phyloP scores from a whole-genome alignment of 1,140 invertebrate species.

The Drosophila sp. region DNA sequence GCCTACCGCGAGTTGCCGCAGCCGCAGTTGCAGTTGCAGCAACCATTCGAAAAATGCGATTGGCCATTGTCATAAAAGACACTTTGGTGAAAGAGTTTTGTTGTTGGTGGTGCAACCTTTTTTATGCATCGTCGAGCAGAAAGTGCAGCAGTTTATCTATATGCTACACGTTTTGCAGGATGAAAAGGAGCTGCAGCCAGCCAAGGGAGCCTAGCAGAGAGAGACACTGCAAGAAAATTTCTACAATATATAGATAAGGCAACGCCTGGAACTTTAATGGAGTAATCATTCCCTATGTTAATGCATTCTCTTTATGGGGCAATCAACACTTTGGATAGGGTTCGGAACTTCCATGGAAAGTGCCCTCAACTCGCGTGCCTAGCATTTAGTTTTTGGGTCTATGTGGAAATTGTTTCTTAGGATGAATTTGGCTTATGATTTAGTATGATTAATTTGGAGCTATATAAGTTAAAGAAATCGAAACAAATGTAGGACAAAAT shows the following conservation, averaged over 20 bases:
- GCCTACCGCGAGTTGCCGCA: slow-evolving; percentile 26
- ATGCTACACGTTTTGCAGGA: slow-evolving; percentile 54
- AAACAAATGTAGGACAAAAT: no score
- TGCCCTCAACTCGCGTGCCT: no score
- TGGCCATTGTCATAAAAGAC: slow-evolving; percentile 80
- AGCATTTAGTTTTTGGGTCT: no score
- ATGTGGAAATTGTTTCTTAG: no score
- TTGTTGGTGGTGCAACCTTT: slow-evolving; percentile 60
- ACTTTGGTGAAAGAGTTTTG: slow-evolving; percentile 78
- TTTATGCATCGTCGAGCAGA: slow-evolving; percentile 81
- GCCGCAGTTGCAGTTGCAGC: slow-evolving; percentile 24
- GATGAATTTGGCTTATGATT: no score
- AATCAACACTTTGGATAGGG: not conserved
- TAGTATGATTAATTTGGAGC: no score
- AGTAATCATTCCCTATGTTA: not conserved
- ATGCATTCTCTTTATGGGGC: not conserved
- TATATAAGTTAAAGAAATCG: no score
- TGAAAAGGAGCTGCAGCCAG: slow-evolving; percentile 7
- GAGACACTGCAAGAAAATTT: slow-evolving; percentile 51
- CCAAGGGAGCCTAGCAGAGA: no score
- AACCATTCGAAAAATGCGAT: slow-evolving; percentile 68
- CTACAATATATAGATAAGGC: not conserved
- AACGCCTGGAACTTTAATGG: not conserved
- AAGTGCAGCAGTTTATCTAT: slow-evolving; percentile 79
- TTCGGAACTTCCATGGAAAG: no score